Evolutionary conservation across 2,113 vertebrate species (phyloP).

Genomic region (Hyaena hyaena): DNA sequence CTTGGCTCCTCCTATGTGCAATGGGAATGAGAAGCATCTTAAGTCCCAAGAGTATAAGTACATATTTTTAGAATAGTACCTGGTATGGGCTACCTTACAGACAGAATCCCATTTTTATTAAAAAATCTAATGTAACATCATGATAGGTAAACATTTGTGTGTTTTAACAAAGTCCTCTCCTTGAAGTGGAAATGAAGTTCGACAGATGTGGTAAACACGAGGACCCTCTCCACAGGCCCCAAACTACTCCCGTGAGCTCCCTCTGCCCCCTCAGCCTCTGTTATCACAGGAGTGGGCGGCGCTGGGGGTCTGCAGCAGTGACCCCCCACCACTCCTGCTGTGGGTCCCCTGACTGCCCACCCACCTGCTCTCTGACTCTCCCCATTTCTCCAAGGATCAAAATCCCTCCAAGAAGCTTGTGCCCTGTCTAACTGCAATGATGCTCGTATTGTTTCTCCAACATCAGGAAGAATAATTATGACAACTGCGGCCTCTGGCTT

Average conservation of each 20-base stretch:
- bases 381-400: background rate
- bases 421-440: background rate
- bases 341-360: background rate
- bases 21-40: background rate
- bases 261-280: background rate
- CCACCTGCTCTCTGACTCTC: background rate
- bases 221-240: background rate
- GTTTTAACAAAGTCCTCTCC: background rate
- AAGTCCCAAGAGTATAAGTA: background rate
- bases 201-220: background rate
- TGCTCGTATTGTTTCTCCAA: background rate
- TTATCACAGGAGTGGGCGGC: background rate
- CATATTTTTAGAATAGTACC: background rate
- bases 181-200: background rate
- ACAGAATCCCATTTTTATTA: background rate
- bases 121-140: background rate
- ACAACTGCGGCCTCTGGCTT: background rate
- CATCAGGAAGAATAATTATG: background rate
- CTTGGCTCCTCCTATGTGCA: background rate
- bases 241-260: background rate
- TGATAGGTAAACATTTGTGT: background rate
- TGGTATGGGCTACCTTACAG: background rate
- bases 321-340: rapidly evolving
- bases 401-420: background rate
- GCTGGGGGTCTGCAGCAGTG: background rate